phyloP scores from a whole-genome alignment of 2,797 vertebrate genomes.

The Chloroceryle amazona region DNA sequence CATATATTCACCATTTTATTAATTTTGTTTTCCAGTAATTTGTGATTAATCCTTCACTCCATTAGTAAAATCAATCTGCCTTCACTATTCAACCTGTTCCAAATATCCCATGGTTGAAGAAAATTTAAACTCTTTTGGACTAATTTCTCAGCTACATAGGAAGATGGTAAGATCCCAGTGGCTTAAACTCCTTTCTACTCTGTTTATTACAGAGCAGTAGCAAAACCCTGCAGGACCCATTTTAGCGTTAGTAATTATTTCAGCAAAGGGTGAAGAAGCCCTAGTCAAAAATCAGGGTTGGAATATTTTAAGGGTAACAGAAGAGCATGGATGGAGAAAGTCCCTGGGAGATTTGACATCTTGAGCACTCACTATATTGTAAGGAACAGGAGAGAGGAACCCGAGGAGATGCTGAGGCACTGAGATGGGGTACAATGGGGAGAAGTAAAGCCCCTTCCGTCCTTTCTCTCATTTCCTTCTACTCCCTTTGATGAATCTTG shows the following conservation, averaged over 20 bases:
- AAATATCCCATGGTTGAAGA: background rate
- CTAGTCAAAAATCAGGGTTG: background rate
- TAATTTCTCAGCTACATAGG: background rate
- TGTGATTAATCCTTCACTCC: background rate
- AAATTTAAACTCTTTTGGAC: background rate
- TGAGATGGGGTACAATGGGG: fast-evolving
- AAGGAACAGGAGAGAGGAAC: background rate
- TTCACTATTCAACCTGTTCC: background rate
- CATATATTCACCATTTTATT: background rate
- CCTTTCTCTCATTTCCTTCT: background rate
- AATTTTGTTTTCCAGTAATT: background rate
- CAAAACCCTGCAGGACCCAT: background rate
- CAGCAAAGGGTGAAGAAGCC: background rate
- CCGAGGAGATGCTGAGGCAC: background rate
- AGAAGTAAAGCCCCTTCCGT: background rate
- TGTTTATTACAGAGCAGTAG: background rate
- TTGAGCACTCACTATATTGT: background rate
- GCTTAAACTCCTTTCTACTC: background rate
- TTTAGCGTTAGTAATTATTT: background rate
- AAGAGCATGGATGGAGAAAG: background rate
- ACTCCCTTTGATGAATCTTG: background rate
- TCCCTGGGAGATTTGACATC: background rate
- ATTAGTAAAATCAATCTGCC: background rate
- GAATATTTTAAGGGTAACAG: background rate
- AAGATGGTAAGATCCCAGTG: background rate